Base-by-base conservation (phyloP, 2,113 vertebrate species). In the Cheirogaleus medius region DNA sequence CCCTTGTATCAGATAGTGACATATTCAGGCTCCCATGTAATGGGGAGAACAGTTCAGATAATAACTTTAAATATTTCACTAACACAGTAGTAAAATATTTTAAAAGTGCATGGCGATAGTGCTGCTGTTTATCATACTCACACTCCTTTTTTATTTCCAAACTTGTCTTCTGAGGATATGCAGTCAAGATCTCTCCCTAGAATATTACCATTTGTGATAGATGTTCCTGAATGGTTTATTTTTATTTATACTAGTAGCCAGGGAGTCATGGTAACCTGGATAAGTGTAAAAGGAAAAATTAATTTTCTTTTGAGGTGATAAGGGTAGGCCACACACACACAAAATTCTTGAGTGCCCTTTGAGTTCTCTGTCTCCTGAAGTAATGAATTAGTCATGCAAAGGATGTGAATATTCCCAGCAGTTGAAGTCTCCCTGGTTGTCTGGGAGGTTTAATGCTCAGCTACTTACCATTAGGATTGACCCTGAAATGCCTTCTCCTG, bases 41-140 rank as follows among this genome's bases (percentile, higher is more conserved):
- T 2, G 6, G 2, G 42, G 27, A 0, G 27, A 90, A 63, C 42
- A 39, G 64, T 94, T 85, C 86, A 3, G 10, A 94, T 97, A 82
- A 94, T 91, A 63, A 34, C 1, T 97, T 97, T 98, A 94, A 96
- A 96, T 96, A 95, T 97, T 90, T 98, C 60, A 92, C 11, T 92
- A 94, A 93, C 81, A n/a, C 66, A 78, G 15, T 66, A 3, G 54
- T 97, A 80, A 34, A 98, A 95, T 94, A 95, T 85, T 97, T 94
- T 71, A 68, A 54, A 95, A 37, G 56, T 60, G 12, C 49, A 52
- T 23, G 64, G 13, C 21, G 27, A 85, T 29, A 80, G 1, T 0
- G 58, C 8, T 2, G 44, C 29, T 91, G 13, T 81, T 97, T 87
- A 5, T 83, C 34, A 82, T 27, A 49, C 18, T 85, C 25, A 69